Base-by-base conservation (phyloP, 2,113 vertebrate species). In the Scolopax mira region DNA sequence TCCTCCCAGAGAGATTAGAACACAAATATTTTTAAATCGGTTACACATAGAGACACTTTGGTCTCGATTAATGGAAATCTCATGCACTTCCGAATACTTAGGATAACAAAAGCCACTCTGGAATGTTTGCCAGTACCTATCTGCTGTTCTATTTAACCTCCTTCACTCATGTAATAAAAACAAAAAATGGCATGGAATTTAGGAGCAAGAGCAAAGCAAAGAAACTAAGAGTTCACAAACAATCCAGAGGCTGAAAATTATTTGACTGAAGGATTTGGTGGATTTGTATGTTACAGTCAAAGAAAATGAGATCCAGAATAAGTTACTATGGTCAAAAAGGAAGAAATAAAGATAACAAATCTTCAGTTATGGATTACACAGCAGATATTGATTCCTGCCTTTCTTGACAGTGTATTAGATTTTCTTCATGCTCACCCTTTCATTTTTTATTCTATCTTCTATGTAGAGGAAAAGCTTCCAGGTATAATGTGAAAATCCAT, bases 191-290 rank as follows among this genome's bases (percentile, higher is more conserved):
- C 28, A 66, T 52, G 57, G 18, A 60, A 28, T 44, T 87, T 84
- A 75, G 24, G 10, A 91, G 51, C 28, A 89, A 89, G 35, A 75
- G 30, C 33, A 92, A 88, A 78, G 28, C 67, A 78, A 88, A 86
- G 51, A 52, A 89, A 74, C 12, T 35, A 81, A 46, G 1, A 57
- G 16, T 39, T 70, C 49, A 44, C 52, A 88, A 65, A 60, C 24
- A 85, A 57, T 54, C 35, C 10, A 77, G 55, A 72, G 19, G 17
- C 12, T 75, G 16, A n/a, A 72, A 82, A 77, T 72, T 0, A 44
- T 67, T 85, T 86, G 22, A 9, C 55, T 78, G 37, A 64, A 62
- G 12, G 35, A 22, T 86, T 84, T 79, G 6, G 13, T 79, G 41
- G n/a, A 27, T 33, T 7, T 21, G 4, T 14, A 18, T 41, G 9